Evolutionary conservation across 30 jellyfish, hydroid and myxozoan species (phyloP).

Genomic region (Rhopilema esculentum): DNA sequence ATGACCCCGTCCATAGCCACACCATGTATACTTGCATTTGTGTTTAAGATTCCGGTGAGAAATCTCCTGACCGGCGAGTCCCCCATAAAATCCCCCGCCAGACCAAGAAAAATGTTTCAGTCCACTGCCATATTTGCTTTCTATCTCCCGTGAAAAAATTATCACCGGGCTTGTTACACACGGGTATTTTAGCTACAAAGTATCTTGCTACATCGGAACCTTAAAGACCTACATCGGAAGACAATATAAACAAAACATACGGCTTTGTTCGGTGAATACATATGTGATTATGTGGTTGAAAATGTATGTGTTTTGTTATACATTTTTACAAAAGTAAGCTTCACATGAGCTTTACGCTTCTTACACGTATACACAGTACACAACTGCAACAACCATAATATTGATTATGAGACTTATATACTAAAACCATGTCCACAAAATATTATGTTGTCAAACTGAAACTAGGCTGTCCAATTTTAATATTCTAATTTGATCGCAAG

Average conservation of each 20-base stretch:
- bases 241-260: not conserved
- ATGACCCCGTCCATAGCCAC: too few relatives aligned
- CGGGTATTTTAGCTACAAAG: too few relatives aligned
- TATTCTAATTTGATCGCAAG: not conserved
- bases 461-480: not conserved
- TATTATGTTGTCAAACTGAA: slow-evolving; percentile 20
- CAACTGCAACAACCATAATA: slow-evolving; percentile 77
- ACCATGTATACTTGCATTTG: too few relatives aligned
- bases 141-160: too few relatives aligned
- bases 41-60: too few relatives aligned
- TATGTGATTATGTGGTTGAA: slow-evolving; percentile 40
- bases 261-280: slow-evolving; percentile 38
- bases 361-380: slow-evolving; percentile 86
- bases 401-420: slow-evolving; percentile 43
- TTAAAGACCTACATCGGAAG: too few relatives aligned
- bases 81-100: too few relatives aligned
- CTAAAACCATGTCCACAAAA: slow-evolving; percentile 40
- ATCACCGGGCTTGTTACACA: too few relatives aligned
- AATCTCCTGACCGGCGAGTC: too few relatives aligned
- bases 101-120: too few relatives aligned
- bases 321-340: slow-evolving; percentile 71
- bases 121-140: too few relatives aligned
- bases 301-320: slow-evolving; percentile 71
- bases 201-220: too few relatives aligned
- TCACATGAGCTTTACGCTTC: slow-evolving; percentile 63